phyloP scores from a whole-genome alignment of 2,888 invertebrate species.

The Sycophila texana region DNA sequence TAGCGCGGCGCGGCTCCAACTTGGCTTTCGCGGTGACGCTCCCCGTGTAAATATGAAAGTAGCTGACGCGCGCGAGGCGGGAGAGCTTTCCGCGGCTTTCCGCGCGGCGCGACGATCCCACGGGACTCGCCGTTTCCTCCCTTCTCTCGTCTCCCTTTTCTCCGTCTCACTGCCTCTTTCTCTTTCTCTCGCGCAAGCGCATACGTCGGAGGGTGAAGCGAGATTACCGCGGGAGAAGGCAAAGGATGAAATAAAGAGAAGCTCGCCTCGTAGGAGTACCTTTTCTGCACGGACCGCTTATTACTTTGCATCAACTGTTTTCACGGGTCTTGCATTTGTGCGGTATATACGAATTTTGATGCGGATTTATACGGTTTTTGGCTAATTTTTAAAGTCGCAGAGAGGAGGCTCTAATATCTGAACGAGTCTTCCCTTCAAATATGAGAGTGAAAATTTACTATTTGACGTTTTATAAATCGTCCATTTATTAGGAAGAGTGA shows the following conservation, averaged over 20 bases:
- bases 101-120: background rate
- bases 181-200: background rate
- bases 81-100: conserved; percentile 49
- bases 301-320: too few relatives aligned
- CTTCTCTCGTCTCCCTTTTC: background rate
- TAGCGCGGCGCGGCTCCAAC: conserved; percentile 68
- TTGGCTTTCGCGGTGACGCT: conserved; percentile 66
- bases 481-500: too few relatives aligned
- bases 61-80: conserved; percentile 65
- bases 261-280: background rate
- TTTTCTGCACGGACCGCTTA: background rate
- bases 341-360: too few relatives aligned
- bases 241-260: background rate
- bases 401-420: too few relatives aligned
- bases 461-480: too few relatives aligned
- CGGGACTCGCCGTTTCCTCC: background rate
- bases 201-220: background rate
- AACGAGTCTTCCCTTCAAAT: too few relatives aligned
- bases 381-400: too few relatives aligned
- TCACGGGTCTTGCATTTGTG: too few relatives aligned
- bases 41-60: conserved; percentile 74
- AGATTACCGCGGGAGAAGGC: background rate
- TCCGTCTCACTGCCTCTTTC: background rate
- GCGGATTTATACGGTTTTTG: too few relatives aligned
- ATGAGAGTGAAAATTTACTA: too few relatives aligned